Base-by-base conservation (phyloP, 1,140 invertebrate genomes). In the Argopecten irradians region DNA sequence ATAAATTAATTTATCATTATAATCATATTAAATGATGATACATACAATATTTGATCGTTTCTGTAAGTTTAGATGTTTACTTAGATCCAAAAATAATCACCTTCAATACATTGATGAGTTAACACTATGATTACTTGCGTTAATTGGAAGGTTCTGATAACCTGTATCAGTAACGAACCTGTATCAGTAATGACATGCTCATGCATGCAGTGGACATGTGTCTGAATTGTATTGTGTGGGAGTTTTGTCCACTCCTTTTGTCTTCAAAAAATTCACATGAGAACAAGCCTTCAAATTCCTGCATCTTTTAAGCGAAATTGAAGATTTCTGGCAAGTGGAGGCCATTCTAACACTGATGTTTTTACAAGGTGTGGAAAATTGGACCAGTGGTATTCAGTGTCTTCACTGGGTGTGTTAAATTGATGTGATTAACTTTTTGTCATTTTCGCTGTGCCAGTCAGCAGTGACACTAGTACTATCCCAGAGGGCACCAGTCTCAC, bases 301-400 rank as follows among this genome's bases (percentile, higher is more conserved):
- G 55, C 55, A 71, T 71, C 55, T 71, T 71, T 71, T 71, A 71
- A 71, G n/a, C n/a, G 28, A 71, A 71, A 71, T 71, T 71, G 55
- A 71, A 71, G 55, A 71, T 71, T 71, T 71, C 55, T 71, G 55
- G 55, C 55, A 71, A 71, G 55, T 71, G 55, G 55, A 71, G 55
- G 55, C 55, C 55, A 71, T 28, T 71, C 55, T 71, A n/a, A 71
- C 55, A 16, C 55, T n/a, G 55, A n/a, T 28, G 55, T 71, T 71
- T 71, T 71, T 71, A 71, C 55, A 71, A 71, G 55, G 55, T 71
- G 55, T 71, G 28, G 55, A 71, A 71, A 71, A 71, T 71, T 71
- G 55, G 55, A 16, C 55, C 55, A 71, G 28, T 11, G 55, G 55
- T 71, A 71, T 71, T 71, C 55, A 71, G 55, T 71, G 55, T n/a